These are phyloP conservation scores for Coregonus ussuriensis DNA, from an alignment of 2,797 vertebrate species.

Conservation along the genomic window DNA sequence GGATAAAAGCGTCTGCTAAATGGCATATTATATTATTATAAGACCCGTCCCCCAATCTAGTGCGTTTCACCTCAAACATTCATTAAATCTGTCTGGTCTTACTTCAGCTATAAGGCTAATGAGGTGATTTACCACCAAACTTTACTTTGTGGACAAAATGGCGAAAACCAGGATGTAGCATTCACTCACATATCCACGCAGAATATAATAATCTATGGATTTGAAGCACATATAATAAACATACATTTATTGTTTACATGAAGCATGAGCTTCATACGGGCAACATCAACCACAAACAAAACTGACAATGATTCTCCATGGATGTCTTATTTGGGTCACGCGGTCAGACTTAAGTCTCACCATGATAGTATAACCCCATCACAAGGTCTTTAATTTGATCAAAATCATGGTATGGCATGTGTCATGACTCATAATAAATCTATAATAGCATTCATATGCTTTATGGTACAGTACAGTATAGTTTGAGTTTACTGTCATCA, in stretches of 20 bases:
- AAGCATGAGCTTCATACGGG: neutral
- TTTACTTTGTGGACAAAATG: slow-evolving; percentile 5
- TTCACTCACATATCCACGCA: neutral
- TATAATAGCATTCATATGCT: neutral
- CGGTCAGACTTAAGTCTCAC: slow-evolving; percentile 4
- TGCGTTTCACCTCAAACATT: slow-evolving; percentile 31
- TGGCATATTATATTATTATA: too few relatives aligned
- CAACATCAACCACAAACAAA: slow-evolving; percentile 1
- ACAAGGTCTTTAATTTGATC: neutral
- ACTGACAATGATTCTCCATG: neutral
- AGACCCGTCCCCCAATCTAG: slow-evolving; percentile 12
- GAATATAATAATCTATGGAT: neutral
- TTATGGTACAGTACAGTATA: neutral
- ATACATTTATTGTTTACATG: neutral
- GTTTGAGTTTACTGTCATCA: neutral
- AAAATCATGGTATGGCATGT: neutral
- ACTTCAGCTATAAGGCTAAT: slow-evolving; percentile 11
- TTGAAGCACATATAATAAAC: neutral
- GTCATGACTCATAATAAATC: neutral
- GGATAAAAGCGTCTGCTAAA: too few relatives aligned
- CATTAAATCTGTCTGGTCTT: slow-evolving; percentile 13
- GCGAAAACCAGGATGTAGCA: neutral
- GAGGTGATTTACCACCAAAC: slow-evolving; percentile 24
- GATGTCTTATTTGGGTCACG: slow-evolving; percentile 2
- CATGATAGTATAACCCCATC: neutral